These are phyloP conservation scores for Acromyrmex heyeri DNA, from an alignment of 1,140 invertebrate genomes.

Conservation along the genomic window DNA sequence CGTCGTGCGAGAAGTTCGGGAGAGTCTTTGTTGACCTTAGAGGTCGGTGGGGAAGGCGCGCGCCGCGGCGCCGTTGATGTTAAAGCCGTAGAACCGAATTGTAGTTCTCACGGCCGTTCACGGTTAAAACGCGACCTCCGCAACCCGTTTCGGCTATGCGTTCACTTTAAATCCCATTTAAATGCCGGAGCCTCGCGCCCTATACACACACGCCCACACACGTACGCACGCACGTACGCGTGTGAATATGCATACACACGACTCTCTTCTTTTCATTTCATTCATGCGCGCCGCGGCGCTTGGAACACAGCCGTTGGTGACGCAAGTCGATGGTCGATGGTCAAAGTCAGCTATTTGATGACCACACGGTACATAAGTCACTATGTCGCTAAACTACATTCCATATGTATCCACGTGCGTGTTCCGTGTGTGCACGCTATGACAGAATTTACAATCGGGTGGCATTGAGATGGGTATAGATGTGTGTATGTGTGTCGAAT, in stretches of 20 bases:
- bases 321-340: slow-evolving; percentile 62
- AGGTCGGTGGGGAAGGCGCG: background rate
- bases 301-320: slow-evolving; percentile 55
- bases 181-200: slow-evolving; percentile 67
- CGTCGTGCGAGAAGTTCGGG: background rate
- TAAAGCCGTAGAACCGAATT: slow-evolving; percentile 22
- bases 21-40: background rate
- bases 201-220: slow-evolving; percentile 20
- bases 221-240: background rate
- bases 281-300: slow-evolving; percentile 64
- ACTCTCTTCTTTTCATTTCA: slow-evolving; percentile 58
- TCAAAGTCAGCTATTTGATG: slow-evolving; percentile 63
- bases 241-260: too few species aligned
- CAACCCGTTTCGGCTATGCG: slow-evolving; percentile 74
- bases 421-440: slow-evolving; percentile 1
- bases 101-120: slow-evolving; percentile 75
- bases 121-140: slow-evolving; percentile 76
- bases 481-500: background rate
- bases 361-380: slow-evolving; percentile 50
- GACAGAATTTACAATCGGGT: slow-evolving; percentile 30
- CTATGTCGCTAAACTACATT: slow-evolving; percentile 54
- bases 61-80: too few species aligned
- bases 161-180: slow-evolving; percentile 78
- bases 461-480: slow-evolving; percentile 9
- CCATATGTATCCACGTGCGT: slow-evolving; percentile 24